phyloP scores from a whole-genome alignment of 2,113 vertebrate species.

The Ageneiosus marmoratus region DNA sequence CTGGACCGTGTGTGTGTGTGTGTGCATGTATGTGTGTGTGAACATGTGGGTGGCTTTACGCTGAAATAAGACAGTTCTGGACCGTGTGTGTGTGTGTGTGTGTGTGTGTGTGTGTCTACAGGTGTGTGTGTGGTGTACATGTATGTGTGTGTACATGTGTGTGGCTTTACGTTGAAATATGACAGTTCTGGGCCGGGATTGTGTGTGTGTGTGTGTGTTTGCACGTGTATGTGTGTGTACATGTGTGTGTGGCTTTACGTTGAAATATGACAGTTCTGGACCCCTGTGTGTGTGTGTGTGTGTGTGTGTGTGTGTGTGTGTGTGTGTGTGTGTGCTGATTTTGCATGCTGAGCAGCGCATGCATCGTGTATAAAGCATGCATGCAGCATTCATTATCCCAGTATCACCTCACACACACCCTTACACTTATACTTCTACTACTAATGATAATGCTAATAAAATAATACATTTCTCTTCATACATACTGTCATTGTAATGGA shows the following conservation, averaged over 20 bases:
- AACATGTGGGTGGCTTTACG: too few species aligned
- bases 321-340: constrained; percentile 8
- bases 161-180: too few species aligned
- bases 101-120: too few species aligned
- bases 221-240: background rate
- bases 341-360: constrained; percentile 16
- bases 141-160: too few species aligned
- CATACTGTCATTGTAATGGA: background rate
- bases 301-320: background rate
- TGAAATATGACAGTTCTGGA: too few species aligned
- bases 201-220: background rate
- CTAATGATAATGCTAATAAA: background rate
- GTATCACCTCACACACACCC: background rate
- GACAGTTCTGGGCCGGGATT: too few species aligned
- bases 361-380: background rate
- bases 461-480: background rate
- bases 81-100: background rate
- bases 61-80: too few species aligned
- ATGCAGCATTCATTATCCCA: background rate
- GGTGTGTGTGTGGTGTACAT: too few species aligned
- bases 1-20: too few species aligned
- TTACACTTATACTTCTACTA: background rate
- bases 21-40: too few species aligned
- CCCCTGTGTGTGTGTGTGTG: too few species aligned
- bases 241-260: too few species aligned